Conservation (phyloP, 2,888 invertebrate genomes). For the Micoletzkya japonica region DNA sequence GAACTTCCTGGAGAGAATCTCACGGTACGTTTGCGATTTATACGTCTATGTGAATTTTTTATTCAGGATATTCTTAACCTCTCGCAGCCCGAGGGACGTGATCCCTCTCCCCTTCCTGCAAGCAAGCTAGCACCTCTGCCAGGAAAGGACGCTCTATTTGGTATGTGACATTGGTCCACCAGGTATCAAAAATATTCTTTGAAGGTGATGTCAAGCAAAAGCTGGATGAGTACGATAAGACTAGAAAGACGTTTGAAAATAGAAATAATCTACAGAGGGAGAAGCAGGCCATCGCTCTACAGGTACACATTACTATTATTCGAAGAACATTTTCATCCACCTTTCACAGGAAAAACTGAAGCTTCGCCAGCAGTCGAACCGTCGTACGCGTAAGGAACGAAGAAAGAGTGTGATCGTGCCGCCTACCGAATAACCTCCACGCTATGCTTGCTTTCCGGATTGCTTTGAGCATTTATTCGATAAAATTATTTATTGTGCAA, state of each 20-base stretch:
- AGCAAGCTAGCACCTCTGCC: constrained; percentile 67
- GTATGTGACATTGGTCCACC: constrained; percentile 62
- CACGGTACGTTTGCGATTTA: constrained; percentile 34
- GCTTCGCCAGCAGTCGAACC: constrained; percentile 49
- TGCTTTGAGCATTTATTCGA: no score
- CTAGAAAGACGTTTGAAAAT: constrained; percentile 53
- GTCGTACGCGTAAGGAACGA: constrained; percentile 40
- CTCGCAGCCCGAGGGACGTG: constrained; percentile 52
- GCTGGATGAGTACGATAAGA: constrained; percentile 54
- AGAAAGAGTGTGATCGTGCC: constrained; percentile 37
- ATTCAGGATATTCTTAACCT: constrained; percentile 55
- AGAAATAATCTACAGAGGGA: constrained; percentile 54
- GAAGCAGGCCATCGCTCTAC: constrained; percentile 55
- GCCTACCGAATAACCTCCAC: not conserved
- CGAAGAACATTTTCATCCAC: constrained; percentile 4
- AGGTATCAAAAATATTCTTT: constrained; percentile 30
- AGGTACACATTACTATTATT: constrained; percentile 41
- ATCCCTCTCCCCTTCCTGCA: constrained; percentile 61
- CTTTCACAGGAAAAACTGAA: constrained; percentile 49
- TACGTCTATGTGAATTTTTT: not conserved
- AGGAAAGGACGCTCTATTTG: constrained; percentile 67
- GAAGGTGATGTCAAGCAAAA: constrained; percentile 58
- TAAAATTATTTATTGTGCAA: no score
- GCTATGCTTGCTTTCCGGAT: no score
- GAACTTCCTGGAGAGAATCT: constrained; percentile 51